These are phyloP conservation scores for Melolontha melolontha DNA, from an alignment of 2,888 invertebrate species.

Conservation along the genomic window DNA sequence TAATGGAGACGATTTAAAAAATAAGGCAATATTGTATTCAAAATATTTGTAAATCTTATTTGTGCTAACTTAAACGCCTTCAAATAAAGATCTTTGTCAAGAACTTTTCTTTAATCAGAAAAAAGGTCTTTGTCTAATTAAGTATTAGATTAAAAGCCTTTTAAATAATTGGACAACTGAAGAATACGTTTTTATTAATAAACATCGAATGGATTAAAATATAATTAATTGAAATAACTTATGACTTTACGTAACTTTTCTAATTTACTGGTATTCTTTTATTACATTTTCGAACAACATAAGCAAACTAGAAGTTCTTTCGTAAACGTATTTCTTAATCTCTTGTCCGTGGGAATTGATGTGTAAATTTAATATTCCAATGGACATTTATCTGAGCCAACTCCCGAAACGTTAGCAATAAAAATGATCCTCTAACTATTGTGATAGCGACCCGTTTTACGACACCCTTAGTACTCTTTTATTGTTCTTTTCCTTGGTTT, in stretches of 20 bases:
- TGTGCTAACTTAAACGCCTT: no score
- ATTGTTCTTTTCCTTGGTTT: conserved; percentile 60
- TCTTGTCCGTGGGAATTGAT: conserved; percentile 37
- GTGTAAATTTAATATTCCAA: conserved; percentile 38
- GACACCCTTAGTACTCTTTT: conserved; percentile 60
- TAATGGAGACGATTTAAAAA: no score
- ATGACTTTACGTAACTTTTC: conserved; percentile 13
- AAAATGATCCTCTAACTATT: conserved; percentile 58
- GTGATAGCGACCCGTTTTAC: conserved; percentile 59
- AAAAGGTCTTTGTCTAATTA: no score
- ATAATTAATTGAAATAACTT: no score
- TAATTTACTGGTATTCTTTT: conserved; percentile 19
- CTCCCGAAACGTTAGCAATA: conserved; percentile 55
- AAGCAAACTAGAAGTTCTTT: conserved; percentile 15
- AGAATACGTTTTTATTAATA: no score
- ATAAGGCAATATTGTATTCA: no score
- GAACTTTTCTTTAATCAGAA: no score
- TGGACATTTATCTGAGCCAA: conserved; percentile 38
- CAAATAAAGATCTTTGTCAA: no score
- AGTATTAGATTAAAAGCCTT: no score
- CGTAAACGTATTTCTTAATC: conserved; percentile 26
- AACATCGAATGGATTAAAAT: no score
- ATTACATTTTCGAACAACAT: conserved; percentile 15
- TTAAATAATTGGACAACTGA: no score
- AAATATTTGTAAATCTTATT: no score